These are phyloP conservation scores for Sebastes schlegelii DNA, from an alignment of 2,113 vertebrate genomes.

Conservation along the genomic window DNA sequence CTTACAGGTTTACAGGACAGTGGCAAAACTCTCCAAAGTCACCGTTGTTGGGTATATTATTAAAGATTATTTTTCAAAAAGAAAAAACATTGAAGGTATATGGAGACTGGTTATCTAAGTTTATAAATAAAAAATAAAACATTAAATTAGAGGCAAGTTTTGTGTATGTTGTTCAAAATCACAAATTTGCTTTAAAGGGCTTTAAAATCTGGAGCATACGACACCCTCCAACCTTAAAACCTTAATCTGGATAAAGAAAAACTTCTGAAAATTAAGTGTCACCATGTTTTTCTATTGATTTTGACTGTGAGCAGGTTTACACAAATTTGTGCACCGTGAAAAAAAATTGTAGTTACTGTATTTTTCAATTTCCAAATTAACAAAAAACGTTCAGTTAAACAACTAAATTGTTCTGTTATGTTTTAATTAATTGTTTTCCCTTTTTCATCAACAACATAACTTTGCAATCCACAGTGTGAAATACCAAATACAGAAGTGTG, in stretches of 20 bases:
- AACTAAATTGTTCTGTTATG: not conserved
- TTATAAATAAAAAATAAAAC: not conserved
- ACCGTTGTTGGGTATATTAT: not conserved
- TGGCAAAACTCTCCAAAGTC: not conserved
- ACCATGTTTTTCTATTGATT: not conserved
- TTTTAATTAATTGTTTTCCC: not conserved
- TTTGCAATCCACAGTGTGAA: too few species aligned
- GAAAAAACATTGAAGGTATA: not conserved
- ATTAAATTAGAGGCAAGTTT: not conserved
- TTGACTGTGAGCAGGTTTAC: not conserved
- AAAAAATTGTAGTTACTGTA: not conserved
- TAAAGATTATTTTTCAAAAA: not conserved
- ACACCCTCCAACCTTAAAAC: not conserved
- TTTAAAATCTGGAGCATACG: not conserved
- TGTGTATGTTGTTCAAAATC: not conserved
- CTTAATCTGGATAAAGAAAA: not conserved
- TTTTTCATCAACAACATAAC: too few species aligned
- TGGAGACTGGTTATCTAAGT: not conserved
- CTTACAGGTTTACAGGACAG: not conserved
- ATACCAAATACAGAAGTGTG: too few species aligned
- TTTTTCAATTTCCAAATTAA: not conserved
- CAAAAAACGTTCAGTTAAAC: not conserved
- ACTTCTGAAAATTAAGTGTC: not conserved
- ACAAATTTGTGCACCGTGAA: not conserved
- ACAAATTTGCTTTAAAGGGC: not conserved